phyloP scores from a whole-genome alignment of 35 echinoderm and acorn worm species.

The Ophiothrix spiculata region DNA sequence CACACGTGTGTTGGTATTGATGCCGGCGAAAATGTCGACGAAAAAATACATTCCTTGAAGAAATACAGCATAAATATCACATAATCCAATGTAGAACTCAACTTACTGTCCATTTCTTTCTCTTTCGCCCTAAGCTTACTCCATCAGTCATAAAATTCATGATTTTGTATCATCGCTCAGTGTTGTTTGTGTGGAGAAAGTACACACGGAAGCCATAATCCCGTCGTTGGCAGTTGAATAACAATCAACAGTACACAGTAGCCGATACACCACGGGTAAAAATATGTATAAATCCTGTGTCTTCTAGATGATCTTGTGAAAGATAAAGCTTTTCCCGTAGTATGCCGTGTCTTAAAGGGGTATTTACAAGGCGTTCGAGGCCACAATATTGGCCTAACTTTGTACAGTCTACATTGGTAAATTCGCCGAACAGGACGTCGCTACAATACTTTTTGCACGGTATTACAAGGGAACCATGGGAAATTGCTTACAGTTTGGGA shows the following conservation, averaged over 20 bases:
- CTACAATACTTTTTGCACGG: constrained; percentile 1
- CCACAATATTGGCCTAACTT: neutral
- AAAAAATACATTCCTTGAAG: neutral
- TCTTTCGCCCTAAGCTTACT: neutral
- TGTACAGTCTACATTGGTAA: neutral
- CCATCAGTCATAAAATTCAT: neutral
- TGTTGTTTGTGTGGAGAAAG: neutral
- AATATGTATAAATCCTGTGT: neutral
- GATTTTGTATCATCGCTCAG: neutral
- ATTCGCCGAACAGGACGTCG: neutral
- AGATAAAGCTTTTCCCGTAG: neutral
- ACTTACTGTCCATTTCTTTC: constrained; percentile 9
- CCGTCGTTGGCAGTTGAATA: neutral
- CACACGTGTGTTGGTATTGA: neutral
- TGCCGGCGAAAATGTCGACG: neutral
- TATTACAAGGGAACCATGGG: neutral
- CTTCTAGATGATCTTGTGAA: neutral
- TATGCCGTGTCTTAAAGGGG: neutral
- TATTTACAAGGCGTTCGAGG: constrained; percentile 2
- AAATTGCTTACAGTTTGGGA: neutral
- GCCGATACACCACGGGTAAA: neutral
- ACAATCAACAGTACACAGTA: constrained; percentile 7
- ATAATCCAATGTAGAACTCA: neutral
- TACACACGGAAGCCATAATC: neutral
- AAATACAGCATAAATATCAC: neutral